A percentile compares a stretch with the other conserved stretches of the same genome.
Conservation (phyloP, 1,140 invertebrate species). For the Adoxophyes honmai region DNA sequence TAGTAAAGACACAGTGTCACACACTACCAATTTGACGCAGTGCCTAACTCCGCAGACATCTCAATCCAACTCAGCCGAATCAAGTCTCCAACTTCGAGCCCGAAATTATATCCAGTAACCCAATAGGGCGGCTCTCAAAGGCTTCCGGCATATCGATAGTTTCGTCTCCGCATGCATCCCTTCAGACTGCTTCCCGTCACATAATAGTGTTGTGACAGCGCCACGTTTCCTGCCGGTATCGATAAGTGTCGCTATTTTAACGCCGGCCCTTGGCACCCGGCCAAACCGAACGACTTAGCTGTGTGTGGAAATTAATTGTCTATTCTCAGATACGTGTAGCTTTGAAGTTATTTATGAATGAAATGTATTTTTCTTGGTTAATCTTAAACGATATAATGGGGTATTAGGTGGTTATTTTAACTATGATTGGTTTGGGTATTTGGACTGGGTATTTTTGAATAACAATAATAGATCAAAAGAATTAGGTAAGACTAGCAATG, state of each 20-base stretch:
- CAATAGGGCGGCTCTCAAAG: constrained; percentile 4
- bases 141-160: constrained; percentile 7
- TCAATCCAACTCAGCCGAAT: neutral
- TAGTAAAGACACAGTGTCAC: no score
- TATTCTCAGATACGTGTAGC: constrained; percentile 10
- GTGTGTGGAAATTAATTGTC: constrained; percentile 13
- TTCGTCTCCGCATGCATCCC: constrained; percentile 1
- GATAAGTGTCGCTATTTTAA: constrained; percentile 35
- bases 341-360: constrained; percentile 16
- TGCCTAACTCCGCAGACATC: neutral
- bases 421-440: constrained; percentile 4
- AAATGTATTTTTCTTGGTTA: constrained; percentile 8
- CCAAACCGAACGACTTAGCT: constrained; percentile 13
- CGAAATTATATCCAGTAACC: constrained; percentile 1
- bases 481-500: neutral
- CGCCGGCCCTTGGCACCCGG: constrained; percentile 12
- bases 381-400: constrained; percentile 11
- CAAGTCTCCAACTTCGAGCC: neutral
- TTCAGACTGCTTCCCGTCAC: constrained; percentile 32
- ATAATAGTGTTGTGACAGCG: constrained; percentile 45
- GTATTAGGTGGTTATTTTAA: neutral
- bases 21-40: no score
- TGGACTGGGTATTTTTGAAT: neutral
- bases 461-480: constrained; percentile 8
- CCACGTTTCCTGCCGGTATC: constrained; percentile 42